Evolutionary conservation across 2,888 invertebrate species (phyloP), one percentile per base, ranked within the genome.

Genomic region (Apoderus coryli): DNA sequence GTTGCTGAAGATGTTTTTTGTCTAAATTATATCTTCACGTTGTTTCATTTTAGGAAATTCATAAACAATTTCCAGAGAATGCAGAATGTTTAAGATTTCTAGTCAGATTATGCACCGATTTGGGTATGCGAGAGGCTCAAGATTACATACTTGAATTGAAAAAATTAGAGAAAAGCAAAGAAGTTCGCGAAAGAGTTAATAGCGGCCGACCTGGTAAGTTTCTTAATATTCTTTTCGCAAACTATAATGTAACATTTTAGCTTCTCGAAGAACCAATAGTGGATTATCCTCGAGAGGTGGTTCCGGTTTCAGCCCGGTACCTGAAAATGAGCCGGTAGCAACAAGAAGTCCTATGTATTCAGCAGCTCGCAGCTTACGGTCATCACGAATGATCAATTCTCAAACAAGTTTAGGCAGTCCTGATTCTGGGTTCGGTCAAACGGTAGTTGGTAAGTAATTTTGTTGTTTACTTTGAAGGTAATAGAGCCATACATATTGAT

Each of bases 71-170:
- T 56, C 96, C 96, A 0, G 92, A 95, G 38, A 93, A 95, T 56
- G 69, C 85, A 2, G 90, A 92, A 52, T 95, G 95, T 59, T 61
- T 93, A 30, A 81, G 85, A 57, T 74, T 86, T 53, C 65, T 93
- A 47, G 79, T 89, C n/a, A 72, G 86, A 43, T 59, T 93, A 28
- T 82, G 86, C 50, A 79, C 78, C 16, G 90, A 92, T 52, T 68
- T 95, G 47, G 93, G 93, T 0, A 67, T 95, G 50, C 71, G 81
- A 22, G 95, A 96, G 50, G 79, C 88, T 0, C 76, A 81, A 38
- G 73, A 80, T 11, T 95, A 92, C 62, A 69, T 76, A 1, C 62
- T 73, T 16, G 89, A 90, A 51, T 63, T 93, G 52, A 82, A 86
- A 46, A 79, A 86, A 39, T 35, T 60, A 25, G 67, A 66, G 42